A percentile compares a stretch with the other conserved stretches of the same genome.
These are phyloP conservation scores for Frankliniella intonsa DNA, from an alignment of 2,888 invertebrate species.

Conservation along the genomic window DNA sequence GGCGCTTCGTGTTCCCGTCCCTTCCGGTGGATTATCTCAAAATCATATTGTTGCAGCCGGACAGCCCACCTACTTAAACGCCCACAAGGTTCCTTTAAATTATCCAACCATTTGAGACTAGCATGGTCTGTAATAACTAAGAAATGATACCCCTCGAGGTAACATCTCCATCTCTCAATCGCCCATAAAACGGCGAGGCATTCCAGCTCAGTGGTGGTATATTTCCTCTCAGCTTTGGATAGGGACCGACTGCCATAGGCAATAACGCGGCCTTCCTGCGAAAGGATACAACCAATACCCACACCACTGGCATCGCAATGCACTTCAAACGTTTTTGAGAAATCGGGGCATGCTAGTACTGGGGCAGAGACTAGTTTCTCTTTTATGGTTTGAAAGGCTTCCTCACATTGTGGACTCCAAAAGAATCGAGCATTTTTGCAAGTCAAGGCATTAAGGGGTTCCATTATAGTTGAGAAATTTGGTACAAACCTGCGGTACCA, in stretches of 20 bases:
- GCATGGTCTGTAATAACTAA: too few species aligned
- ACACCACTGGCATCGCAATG: slow-evolving; percentile 33
- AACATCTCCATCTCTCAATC: too few species aligned
- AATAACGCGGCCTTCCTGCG: slow-evolving; percentile 27
- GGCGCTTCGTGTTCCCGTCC: background rate
- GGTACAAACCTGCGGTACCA: slow-evolving; percentile 40
- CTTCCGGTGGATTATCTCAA: background rate
- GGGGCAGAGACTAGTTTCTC: slow-evolving; percentile 31
- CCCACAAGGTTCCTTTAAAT: background rate
- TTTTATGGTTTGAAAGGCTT: slow-evolving; percentile 34
- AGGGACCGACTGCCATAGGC: background rate
- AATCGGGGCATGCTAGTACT: slow-evolving; percentile 35
- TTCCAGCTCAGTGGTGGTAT: background rate
- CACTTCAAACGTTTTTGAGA: slow-evolving; percentile 33
- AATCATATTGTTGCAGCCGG: background rate
- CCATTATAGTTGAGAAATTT: slow-evolving; percentile 28
- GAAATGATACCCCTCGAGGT: too few species aligned
- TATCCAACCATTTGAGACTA: too few species aligned
- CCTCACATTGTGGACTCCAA: background rate
- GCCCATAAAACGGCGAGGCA: background rate
- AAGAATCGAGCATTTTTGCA: slow-evolving; percentile 30
- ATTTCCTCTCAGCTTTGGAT: background rate
- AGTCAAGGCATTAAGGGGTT: slow-evolving; percentile 31
- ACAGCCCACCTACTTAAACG: background rate
- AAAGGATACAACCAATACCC: slow-evolving; percentile 32